These are phyloP conservation scores for Ibycter americanus DNA, from an alignment of 2,797 vertebrate species.

Conservation along the genomic window DNA sequence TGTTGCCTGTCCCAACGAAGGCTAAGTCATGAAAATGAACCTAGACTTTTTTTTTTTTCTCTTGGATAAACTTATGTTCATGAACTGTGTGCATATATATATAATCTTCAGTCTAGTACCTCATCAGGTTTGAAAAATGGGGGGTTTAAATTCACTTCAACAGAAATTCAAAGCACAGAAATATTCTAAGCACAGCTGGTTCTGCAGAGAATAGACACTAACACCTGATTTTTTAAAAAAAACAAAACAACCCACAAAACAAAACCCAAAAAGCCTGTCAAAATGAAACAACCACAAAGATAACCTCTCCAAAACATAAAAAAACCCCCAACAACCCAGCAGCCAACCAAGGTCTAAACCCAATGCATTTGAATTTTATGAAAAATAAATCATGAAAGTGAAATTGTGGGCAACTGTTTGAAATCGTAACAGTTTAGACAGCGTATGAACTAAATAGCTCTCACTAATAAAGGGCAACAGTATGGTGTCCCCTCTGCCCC, in stretches of 20 bases:
- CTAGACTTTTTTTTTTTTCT: not conserved
- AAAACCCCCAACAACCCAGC: not conserved
- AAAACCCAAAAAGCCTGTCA: no score
- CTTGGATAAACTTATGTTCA: not conserved
- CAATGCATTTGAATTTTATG: not conserved
- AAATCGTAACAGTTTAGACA: not conserved
- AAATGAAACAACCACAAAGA: no score
- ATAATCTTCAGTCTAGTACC: not conserved
- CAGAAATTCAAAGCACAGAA: not conserved
- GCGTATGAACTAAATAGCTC: not conserved
- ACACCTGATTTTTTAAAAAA: not conserved
- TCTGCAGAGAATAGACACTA: not conserved
- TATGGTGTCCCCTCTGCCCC: not conserved
- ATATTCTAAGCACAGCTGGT: not conserved
- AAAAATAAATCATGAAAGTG: not conserved
- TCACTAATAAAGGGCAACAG: not conserved
- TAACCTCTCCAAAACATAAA: not conserved
- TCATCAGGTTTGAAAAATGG: not conserved
- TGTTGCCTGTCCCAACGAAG: not conserved
- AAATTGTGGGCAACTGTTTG: not conserved
- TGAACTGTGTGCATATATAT: rapidly evolving
- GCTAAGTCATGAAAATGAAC: not conserved
- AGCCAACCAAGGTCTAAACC: not conserved
- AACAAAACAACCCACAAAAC: no score
- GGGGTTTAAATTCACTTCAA: not conserved